Base-by-base conservation (phyloP, 37 sponge, comb jelly and placozoan genomes). In the Amphimedon queenslandica region DNA sequence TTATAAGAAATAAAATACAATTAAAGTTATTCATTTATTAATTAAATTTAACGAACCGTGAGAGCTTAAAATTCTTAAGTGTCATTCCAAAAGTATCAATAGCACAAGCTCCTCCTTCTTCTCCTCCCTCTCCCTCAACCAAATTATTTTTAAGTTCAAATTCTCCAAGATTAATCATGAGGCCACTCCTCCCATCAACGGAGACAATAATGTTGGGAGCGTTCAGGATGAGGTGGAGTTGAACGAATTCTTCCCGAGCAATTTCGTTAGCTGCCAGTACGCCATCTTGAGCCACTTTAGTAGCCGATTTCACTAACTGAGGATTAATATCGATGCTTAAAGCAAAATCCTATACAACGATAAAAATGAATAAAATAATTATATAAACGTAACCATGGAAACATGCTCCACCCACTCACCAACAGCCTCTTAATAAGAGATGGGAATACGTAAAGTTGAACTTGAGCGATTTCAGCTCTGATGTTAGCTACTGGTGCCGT, bases 181-280 rank as follows among this genome's bases (percentile, higher is more conserved):
- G 42, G 55, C 58, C 79, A 13, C 23, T 60, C 5, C 28, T 75
- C 3, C 57, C 72, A 75, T 38, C 61, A 63, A 74, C 37, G 16
- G 89, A 84, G n/a, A 88, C 40, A 29, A 79, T 2, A 23, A 88
- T 55, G 13, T 82, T 82, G n/a, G 89, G 89, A 42, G 89, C 89
- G 23, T 79, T 63, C 25, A 82, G 69, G 3, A 57, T 40, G 41
- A 88, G 71, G 21, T 78, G 74, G 33, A 85, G 42, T 30, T 67
- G 66, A 37, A 78, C 57, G 40, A 72, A 85, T 33, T 74, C 73
- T 47, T 85, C 85, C 23, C 56, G 32, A 1, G 69, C 85, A 24
- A 36, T 23, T 55, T 72, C 37, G 30, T 73, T 68, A 31, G 79
- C 79, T 24, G 75, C 85, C 25, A n/a, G 37, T n/a, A 74, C 85